phyloP scores from a whole-genome alignment of 2,888 invertebrate genomes.

The Dermolepida albohirtum region DNA sequence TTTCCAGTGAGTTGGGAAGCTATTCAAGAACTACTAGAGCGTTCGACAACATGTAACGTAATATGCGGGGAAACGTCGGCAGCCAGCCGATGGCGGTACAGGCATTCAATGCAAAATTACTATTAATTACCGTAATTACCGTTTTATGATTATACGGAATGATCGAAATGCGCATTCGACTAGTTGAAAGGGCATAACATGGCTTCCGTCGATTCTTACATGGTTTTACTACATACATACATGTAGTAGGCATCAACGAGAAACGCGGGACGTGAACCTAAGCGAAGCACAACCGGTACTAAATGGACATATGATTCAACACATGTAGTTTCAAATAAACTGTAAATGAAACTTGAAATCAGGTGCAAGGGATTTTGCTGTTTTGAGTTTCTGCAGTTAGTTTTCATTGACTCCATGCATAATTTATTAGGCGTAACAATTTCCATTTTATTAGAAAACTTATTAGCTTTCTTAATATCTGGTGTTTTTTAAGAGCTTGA shows the following conservation, averaged over 20 bases:
- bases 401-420: no score
- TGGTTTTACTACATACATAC: not conserved
- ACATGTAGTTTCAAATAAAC: no score
- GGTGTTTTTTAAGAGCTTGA: no score
- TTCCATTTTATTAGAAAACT: no score
- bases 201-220: constrained; percentile 25
- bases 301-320: no score
- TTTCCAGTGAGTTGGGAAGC: constrained; percentile 25
- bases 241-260: not conserved
- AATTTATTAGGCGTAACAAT: no score
- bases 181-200: constrained; percentile 40
- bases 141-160: constrained; percentile 42
- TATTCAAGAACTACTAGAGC: constrained; percentile 24
- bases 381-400: no score
- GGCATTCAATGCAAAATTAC: constrained; percentile 40
- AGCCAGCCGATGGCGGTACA: constrained; percentile 3
- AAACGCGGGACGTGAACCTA: no score
- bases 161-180: constrained; percentile 40
- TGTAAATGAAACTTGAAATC: no score
- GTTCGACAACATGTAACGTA: constrained; percentile 18
- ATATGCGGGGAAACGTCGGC: not conserved
- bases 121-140: constrained; percentile 42
- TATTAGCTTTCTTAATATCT: no score
- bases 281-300: no score
- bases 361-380: no score